A percentile compares a stretch with the other conserved stretches of the same genome.
Conservation (phyloP, 2,888 invertebrate species). For the Germaria angustata region DNA sequence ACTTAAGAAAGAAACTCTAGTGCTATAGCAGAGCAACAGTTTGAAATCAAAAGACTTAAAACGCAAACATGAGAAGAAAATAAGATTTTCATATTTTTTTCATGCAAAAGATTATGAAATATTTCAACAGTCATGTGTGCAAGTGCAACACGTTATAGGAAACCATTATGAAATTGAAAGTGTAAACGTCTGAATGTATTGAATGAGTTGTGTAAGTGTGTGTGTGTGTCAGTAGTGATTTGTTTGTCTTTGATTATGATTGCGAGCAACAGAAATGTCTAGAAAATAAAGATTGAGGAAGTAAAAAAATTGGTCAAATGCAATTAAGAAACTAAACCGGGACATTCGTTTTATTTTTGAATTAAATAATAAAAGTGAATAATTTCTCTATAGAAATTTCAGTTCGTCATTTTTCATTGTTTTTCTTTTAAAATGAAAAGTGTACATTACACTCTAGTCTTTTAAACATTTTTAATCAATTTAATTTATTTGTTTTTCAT, state of each 20-base stretch:
- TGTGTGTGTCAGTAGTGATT: conserved; percentile 37
- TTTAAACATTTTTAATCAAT: no score
- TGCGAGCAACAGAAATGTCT: not conserved
- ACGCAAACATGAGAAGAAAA: conserved; percentile 28
- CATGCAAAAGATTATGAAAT: conserved; percentile 11
- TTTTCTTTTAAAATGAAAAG: no score
- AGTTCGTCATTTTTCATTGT: no score
- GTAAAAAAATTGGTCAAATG: conserved; percentile 2
- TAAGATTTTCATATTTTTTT: conserved; percentile 1
- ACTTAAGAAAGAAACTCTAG: conserved; percentile 30
- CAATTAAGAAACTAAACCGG: not conserved
- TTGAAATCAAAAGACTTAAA: conserved; percentile 59
- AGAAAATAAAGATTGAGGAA: conserved; percentile 7
- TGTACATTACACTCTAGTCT: no score
- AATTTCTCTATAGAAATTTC: no score
- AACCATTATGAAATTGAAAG: conserved; percentile 43
- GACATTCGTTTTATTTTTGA: no score
- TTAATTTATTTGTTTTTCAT: no score
- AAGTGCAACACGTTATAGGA: conserved; percentile 29
- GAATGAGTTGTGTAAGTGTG: not conserved
- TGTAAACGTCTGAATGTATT: not conserved
- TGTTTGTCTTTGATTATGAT: not conserved
- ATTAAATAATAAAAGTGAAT: no score
- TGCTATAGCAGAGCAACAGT: not conserved
- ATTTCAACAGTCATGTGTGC: conserved; percentile 3